These are phyloP conservation scores for Scatophagus argus DNA, from an alignment of 2,113 vertebrate genomes.

Conservation along the genomic window DNA sequence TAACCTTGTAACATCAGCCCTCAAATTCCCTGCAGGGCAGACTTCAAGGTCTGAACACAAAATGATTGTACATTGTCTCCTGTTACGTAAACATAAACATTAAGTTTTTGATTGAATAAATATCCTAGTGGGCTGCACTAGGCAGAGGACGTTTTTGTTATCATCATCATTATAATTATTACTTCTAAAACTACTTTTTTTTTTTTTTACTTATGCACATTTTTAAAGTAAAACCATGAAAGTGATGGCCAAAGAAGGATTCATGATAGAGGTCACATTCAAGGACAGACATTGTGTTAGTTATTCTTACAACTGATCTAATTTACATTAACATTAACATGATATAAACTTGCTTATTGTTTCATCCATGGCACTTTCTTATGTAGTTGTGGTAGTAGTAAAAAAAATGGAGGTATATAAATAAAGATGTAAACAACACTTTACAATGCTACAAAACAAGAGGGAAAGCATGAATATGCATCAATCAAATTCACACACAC, in stretches of 20 bases:
- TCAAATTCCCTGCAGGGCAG: neutral
- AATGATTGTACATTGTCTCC: slow-evolving; percentile 12
- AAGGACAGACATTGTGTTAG: slow-evolving; percentile 33
- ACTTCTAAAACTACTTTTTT: neutral
- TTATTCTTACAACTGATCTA: slow-evolving; percentile 45
- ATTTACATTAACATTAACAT: no score
- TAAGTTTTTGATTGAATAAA: slow-evolving; percentile 13
- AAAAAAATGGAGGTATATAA: neutral
- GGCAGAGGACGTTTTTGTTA: neutral
- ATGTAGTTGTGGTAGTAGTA: no score
- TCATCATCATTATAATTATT: no score
- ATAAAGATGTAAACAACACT: neutral
- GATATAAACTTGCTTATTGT: no score
- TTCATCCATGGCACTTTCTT: no score
- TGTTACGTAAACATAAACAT: slow-evolving; percentile 9
- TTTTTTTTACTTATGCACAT: no score
- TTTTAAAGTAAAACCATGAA: neutral
- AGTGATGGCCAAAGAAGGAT: neutral
- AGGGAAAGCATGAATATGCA: neutral
- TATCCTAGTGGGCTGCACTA: neutral
- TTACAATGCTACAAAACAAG: neutral
- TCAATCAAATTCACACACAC: neutral
- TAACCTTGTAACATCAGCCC: slow-evolving; percentile 19
- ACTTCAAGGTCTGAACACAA: slow-evolving; percentile 17
- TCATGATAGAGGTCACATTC: slow-evolving; percentile 26